Percentiles rank a stretch among this genome's conserved stretches.
Conservation (phyloP, 1,140 invertebrate species). For the Thalassaphorura encarpata region DNA sequence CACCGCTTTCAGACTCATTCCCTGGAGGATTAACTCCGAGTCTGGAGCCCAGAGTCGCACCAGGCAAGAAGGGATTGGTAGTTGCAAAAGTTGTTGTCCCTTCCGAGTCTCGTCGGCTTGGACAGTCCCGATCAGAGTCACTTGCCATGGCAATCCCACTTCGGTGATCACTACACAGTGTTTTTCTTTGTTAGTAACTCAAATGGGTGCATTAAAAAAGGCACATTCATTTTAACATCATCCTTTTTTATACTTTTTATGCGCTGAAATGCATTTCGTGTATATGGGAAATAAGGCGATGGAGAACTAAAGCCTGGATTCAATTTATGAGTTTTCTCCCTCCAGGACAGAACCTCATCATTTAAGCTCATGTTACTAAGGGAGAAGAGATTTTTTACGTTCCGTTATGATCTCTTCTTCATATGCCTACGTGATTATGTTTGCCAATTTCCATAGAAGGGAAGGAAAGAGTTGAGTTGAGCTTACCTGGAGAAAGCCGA, state of each 20-base stretch:
- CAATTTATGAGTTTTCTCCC: too few species aligned
- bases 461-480: too few species aligned
- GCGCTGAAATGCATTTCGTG: neutral
- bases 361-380: too few species aligned
- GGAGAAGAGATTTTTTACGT: too few species aligned
- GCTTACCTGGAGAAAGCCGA: conserved; percentile 81
- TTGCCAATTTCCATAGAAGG: too few species aligned
- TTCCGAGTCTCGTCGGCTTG: conserved; percentile 53
- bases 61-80: conserved; percentile 24
- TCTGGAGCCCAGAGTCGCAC: conserved; percentile 39
- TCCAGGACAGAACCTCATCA: too few species aligned
- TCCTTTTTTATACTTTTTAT: too few species aligned
- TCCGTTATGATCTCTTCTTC: too few species aligned
- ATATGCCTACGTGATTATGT: too few species aligned
- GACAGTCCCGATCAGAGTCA: conserved; percentile 72
- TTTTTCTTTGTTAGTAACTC: neutral
- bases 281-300: neutral
- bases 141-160: conserved; percentile 67
- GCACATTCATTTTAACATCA: neutral
- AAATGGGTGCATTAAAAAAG: neutral
- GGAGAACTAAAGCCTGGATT: neutral
- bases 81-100: conserved; percentile 35
- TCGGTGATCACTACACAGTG: conserved; percentile 66
- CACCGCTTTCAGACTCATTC: conserved; percentile 74
- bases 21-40: conserved; percentile 52